These are phyloP conservation scores for Tachysurus fulvidraco DNA, from an alignment of 2,113 vertebrate species.

Conservation along the genomic window DNA sequence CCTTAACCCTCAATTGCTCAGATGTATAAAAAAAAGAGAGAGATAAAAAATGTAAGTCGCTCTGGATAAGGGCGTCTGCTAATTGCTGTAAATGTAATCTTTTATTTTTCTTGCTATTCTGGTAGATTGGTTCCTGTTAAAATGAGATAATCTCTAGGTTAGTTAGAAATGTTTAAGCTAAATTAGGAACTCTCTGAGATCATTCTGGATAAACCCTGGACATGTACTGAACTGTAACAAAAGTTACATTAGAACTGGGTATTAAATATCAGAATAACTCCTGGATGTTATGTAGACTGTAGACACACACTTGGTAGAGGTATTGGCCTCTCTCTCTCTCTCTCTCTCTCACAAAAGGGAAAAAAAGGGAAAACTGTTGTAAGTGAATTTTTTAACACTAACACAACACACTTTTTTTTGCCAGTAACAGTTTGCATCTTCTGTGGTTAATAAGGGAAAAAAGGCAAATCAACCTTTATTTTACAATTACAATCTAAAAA, in stretches of 20 bases:
- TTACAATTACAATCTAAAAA: not conserved
- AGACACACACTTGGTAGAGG: not conserved
- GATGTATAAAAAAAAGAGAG: too few species aligned
- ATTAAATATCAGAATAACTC: not conserved
- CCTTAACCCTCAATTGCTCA: too few species aligned
- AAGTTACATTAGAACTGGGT: not conserved
- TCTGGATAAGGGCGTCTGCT: too few species aligned
- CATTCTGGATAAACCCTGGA: too few species aligned
- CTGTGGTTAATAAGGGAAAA: not conserved
- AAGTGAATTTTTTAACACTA: not conserved
- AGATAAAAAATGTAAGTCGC: too few species aligned
- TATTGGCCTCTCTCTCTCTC: not conserved
- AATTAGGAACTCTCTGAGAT: too few species aligned
- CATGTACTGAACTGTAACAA: not conserved
- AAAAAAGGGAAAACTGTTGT: not conserved
- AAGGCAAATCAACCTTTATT: not conserved
- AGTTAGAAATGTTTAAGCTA: too few species aligned
- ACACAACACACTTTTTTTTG: not conserved
- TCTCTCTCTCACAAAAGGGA: too few species aligned
- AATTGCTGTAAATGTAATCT: too few species aligned
- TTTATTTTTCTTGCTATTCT: too few species aligned
- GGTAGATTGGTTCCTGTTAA: too few species aligned
- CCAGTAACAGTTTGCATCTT: not conserved
- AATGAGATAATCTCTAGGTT: too few species aligned
- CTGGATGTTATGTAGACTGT: not conserved